These are phyloP conservation scores for Dastarcus helophoroides DNA, from an alignment of 2,888 invertebrate genomes.

Conservation along the genomic window DNA sequence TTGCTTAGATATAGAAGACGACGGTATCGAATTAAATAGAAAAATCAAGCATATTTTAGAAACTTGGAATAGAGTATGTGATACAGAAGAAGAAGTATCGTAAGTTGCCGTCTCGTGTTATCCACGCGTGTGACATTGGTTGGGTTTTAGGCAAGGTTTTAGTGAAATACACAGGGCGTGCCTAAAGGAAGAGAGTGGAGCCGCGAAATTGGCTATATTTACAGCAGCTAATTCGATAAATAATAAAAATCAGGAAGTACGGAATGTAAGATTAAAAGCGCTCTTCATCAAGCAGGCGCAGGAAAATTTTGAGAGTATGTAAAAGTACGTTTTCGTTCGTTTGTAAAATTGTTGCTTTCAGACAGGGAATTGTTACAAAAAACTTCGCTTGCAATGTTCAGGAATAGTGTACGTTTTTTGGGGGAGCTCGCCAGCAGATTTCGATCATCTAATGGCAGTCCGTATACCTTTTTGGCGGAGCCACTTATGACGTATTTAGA, in stretches of 20 bases:
- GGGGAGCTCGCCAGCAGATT: conserved; percentile 6
- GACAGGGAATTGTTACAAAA: conserved; percentile 1
- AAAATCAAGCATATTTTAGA: conserved; percentile 30
- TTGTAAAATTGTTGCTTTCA: conserved; percentile 5
- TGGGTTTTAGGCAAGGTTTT: neutral
- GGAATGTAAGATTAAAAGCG: neutral
- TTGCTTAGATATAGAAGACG: conserved; percentile 28
- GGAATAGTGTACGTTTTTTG: conserved; percentile 6
- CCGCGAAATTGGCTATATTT: neutral
- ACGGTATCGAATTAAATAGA: conserved; percentile 33
- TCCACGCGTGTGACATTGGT: neutral
- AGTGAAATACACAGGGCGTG: neutral
- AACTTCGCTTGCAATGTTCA: conserved; percentile 3
- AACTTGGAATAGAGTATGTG: conserved; percentile 26
- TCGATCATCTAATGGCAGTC: conserved; percentile 2
- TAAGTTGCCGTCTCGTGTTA: conserved; percentile 18
- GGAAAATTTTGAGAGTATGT: conserved; percentile 11
- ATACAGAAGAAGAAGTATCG: conserved; percentile 26
- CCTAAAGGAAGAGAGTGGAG: neutral
- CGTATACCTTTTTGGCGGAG: conserved; percentile 2
- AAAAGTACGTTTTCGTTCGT: too few relatives aligned
- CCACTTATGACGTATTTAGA: conserved; percentile 3
- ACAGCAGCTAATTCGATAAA: neutral
- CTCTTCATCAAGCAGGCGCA: neutral
- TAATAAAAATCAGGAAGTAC: neutral